Base-by-base conservation (phyloP, 2,888 invertebrate genomes). In the Eupithecia vulgata region DNA sequence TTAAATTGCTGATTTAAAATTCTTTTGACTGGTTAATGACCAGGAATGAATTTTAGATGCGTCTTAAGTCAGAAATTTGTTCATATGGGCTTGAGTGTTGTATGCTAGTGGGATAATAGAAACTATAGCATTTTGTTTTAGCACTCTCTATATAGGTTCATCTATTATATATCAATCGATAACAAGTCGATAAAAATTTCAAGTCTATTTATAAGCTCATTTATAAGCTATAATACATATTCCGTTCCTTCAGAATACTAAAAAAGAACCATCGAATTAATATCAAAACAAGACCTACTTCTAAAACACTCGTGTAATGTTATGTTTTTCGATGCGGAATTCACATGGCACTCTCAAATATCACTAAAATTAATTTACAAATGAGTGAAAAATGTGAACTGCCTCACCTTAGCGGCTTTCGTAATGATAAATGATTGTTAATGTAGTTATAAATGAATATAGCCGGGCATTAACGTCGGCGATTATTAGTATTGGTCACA, bases 391-490 rank as follows among this genome's bases (percentile, higher is more conserved):
- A 69, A 70, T 70, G 70, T 72, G 67, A 61, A 59, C 85, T 87
- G 85, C 84, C 81, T 84, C 84, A 86, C 83, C 82, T 85, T 86
- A 88, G 88, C 85, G 86, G 83, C 80, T 79, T 84, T 74, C 76
- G 78, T 79, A 83, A 87, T 90, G 88, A 91, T 91, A 88, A 88
- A 91, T 91, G 82, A 85, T 84, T 85, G 88, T 87, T 89, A 90
- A 87, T 88, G 83, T 83, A 80, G 80, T 84, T 83, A 86, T 87
- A 88, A 87, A 85, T 81, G 86, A 83, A 65, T 72, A 64, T 82
- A 84, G 83, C 83, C 80, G 80, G 79, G 83, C 86, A 87, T 90
- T 89, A 89, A 85, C 87, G 90, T 88, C 85, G 82, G 79, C 82
- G 85, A 82, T 83, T 84, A 87, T 89, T 88, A 86, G 82, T 81